Conservation (phyloP, 2,113 vertebrate species). For the Lophura nycthemera region DNA sequence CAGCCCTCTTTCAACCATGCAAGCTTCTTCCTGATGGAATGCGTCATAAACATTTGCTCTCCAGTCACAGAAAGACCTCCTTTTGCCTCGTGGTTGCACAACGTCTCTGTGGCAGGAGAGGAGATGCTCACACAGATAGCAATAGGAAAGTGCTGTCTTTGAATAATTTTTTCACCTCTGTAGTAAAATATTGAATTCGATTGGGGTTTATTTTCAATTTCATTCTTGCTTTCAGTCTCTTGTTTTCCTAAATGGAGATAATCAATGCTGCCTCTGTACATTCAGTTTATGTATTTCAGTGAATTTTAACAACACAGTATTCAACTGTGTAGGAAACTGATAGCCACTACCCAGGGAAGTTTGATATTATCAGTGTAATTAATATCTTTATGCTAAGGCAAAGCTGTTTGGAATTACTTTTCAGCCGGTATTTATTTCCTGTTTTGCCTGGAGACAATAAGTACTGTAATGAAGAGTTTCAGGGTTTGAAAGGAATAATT, state of each 20-base stretch:
- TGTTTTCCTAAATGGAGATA: slow-evolving; percentile 20
- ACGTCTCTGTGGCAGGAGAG: background rate
- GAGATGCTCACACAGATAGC: background rate
- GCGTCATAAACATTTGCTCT: background rate
- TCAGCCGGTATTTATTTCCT: slow-evolving; percentile 51
- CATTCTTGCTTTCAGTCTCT: slow-evolving; percentile 30
- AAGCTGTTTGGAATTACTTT: slow-evolving; percentile 37
- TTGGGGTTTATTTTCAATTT: slow-evolving; percentile 7
- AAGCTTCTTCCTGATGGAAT: background rate
- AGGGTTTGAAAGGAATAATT: slow-evolving; percentile 67
- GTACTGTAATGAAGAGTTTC: slow-evolving; percentile 53
- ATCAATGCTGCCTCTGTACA: background rate
- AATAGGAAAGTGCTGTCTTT: background rate
- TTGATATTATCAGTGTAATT: slow-evolving; percentile 60
- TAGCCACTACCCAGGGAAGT: slow-evolving; percentile 21
- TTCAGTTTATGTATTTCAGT: background rate
- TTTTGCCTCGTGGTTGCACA: background rate
- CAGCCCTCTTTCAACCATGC: background rate
- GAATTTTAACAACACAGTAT: background rate
- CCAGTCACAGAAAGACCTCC: background rate
- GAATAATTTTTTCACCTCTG: background rate
- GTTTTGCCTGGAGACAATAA: slow-evolving; percentile 68
- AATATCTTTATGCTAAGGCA: slow-evolving; percentile 50
- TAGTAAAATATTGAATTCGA: background rate
- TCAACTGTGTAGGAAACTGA: slow-evolving; percentile 40